Evolutionary conservation across 1,140 invertebrate species (phyloP), one percentile per base, ranked within the genome.

Genomic region (Araneus ventricosus): DNA sequence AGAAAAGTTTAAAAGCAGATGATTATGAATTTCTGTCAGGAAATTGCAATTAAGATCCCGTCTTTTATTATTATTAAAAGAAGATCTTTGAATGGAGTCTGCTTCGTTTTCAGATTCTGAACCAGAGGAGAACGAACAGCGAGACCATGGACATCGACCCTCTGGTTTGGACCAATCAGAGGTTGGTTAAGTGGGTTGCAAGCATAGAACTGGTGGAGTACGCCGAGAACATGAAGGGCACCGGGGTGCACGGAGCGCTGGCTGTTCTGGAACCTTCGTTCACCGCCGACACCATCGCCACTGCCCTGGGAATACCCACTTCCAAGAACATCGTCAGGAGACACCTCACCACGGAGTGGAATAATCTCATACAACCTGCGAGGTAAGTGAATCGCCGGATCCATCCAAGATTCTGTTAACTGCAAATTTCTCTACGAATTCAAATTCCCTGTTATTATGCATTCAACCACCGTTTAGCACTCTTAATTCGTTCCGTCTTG

Each of bases 131-230:
- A 94, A 97, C 98, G 95, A 97, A 98, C 95, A 98, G 98, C 95
- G 98, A 99, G 95, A 97, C 97, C 94, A 97, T 97, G 67, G 97
- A 98, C 95, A 97, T 97, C 30, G 98, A 99, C 96, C 98, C 98
- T 63, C 96, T 99, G 88, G 98, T 99, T 34, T 99, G 98, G 98
- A 99, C 98, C 93, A 99, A 99, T 96, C 97, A 98, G 94, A 97
- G 98, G 95, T 98, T 99, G 95, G 97, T 99, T 93, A 97, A 97
- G 94, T 99, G 98, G 98, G 97, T 98, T 34, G 96, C 97, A 94
- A 98, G 97, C 95, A 99, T 99, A 95, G 98, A 99, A 96, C 96
- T 99, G 94, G 97, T 97, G 95, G 98, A 99, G 96, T 99, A 98
- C 95, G 97, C 98, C 94, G 98, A 98, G 93, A 99, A 99, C 95